Evolutionary conservation across 92 coral and sea anemone genomes (phyloP), one percentile per base, ranked within the genome.

Genomic region (Paragorgia papillata): DNA sequence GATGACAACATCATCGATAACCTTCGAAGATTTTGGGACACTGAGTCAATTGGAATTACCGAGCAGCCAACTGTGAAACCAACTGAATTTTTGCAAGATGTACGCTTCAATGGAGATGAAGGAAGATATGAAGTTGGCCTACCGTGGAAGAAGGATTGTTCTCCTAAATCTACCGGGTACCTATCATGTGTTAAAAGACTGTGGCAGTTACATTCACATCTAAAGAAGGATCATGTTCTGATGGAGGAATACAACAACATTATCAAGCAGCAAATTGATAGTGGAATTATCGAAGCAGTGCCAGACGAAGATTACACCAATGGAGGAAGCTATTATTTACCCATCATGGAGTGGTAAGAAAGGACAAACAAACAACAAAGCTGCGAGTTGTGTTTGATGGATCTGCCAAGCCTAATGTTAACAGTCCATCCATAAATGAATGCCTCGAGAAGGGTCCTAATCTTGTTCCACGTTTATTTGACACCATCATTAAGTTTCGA

Each of bases 201-300:
- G 62, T 68, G 78, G 73, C 69, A 74, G 33, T 64, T 81, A 20
- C 86, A 82, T 76, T 27, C 75, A 22, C 65, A 78, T 32, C 44
- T 86, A 34, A 62, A 75, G 50, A 74, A 68, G 49, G 76, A 85
- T 56, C 66, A 53, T 24, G 59, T 69, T 60, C 69, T 81, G 49
- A 55, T 81, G 22, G 69, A 30, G 32, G 80, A 81, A 29, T 85
- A 81, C 54, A 78, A 80, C 69, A 66, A 75, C 43, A 73, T 81
- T 14, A 85, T 81, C 67, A 46, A 81, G 69, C 83, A 81, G 26
- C 86, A 85, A 68, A 57, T 81, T 9, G 66, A 85, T 41, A 39
- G 66, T 5, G 80, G 86, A 44, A 81, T 85, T 25, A 75, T 85
- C 21, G 89, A 83, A 40, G 46, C 33, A 34, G 74, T 81, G 40